These are phyloP conservation scores for Caenorhabditis zanzibari DNA, from an alignment of 2,888 invertebrate species.

Conservation along the genomic window DNA sequence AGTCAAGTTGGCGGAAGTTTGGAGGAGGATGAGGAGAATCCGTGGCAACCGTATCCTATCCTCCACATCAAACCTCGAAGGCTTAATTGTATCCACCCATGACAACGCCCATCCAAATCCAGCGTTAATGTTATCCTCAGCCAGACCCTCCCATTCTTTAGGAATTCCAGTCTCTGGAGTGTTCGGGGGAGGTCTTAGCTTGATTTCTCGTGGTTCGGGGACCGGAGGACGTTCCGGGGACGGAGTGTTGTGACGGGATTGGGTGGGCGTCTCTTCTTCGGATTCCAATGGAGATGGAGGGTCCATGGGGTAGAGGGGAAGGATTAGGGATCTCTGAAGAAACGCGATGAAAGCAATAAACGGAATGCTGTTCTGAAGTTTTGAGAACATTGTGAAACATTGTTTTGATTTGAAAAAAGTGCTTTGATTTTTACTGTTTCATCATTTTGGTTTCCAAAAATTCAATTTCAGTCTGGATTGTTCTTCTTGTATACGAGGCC, in stretches of 20 bases:
- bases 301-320: conserved; percentile 8
- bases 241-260: conserved; percentile 15
- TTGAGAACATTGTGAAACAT: too few relatives aligned
- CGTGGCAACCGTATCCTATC: conserved; percentile 31
- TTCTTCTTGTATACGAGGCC: too few relatives aligned
- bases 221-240: conserved; percentile 33
- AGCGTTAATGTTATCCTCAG: conserved; percentile 28
- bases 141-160: background rate
- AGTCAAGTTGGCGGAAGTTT: background rate
- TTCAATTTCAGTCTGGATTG: too few relatives aligned
- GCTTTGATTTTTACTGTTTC: too few relatives aligned
- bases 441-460: too few relatives aligned
- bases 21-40: background rate
- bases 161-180: conserved; percentile 27
- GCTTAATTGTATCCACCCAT: conserved; percentile 35
- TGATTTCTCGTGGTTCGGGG: background rate
- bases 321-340: background rate
- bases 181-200: conserved; percentile 26
- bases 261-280: conserved; percentile 23
- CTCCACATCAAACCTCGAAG: conserved; percentile 7
- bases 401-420: too few relatives aligned
- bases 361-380: too few relatives aligned
- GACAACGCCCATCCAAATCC: conserved; percentile 30
- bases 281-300: conserved; percentile 39
- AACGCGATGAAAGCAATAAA: background rate